Base-by-base conservation (phyloP, 23 tunicate genomes). In the Diplosoma virens region DNA sequence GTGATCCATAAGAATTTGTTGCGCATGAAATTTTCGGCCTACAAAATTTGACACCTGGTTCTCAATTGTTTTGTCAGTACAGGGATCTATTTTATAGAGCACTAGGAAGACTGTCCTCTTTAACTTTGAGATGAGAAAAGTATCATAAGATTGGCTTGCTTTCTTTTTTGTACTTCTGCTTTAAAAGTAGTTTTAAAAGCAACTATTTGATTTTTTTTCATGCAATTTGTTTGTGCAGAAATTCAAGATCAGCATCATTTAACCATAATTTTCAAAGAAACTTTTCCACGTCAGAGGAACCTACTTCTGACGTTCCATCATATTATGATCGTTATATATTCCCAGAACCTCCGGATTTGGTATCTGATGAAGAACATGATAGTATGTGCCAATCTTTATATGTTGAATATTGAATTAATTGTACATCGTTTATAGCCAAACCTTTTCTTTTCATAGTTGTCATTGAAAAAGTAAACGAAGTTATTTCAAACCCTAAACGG, bases 341-440 rank as follows among this genome's bases (percentile, higher is more conserved):
- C 59, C 97, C 97, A 5, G 86, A 92, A 68, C 97, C 97, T 27
- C 97, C 97, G 20, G 77, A 72, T 25, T 6, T 85, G 35, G 76
- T 92, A 22, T 80, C 92, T 17, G 84, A 92, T 25, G 87, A 80
- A 1, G 97, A 92, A 47, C 97, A 92, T 58, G 27, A 85, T 11
- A 68, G 92, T 86, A 59, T 28, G 83, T 58, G 14, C 9, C 14
- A 41, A 9, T 41, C 50, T 30, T 26, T 3, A 24, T 26, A 29
- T 66, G 30, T 16, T 4, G 18, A 6, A 65, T 9, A 41, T 7
- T 14, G 11, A 41, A 14, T 41, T 4, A 65, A 25, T 65, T 26
- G 5, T 65, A n/a, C 25, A 27, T n/a, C 7, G n/a, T n/a, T n/a
- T n/a, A n/a, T n/a, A n/a, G n/a, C 9, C 14, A 7, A 41, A 14